Evolutionary conservation across 2,797 vertebrate species (phyloP), one percentile per base, ranked within the genome.

Genomic region (Scomberomorus guttatus): DNA sequence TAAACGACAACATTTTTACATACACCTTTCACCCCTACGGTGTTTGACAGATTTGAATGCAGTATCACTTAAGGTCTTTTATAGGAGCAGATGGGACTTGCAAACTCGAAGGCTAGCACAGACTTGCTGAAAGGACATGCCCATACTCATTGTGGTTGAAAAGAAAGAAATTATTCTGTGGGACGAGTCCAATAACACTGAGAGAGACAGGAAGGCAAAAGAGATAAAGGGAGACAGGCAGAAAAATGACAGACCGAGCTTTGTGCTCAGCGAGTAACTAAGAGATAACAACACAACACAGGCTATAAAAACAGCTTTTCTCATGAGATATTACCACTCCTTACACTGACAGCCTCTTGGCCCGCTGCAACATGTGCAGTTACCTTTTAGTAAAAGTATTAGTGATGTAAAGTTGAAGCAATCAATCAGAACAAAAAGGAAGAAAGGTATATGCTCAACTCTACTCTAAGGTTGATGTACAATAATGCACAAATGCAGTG

Each of bases 211-310:
- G 24, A 44, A 75, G 22, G 34, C 14, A 52, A 71, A 39, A 61
- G 34, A 58, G 27, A 67, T 22, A 46, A 60, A 29, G 11, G 4
- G 20, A 68, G 62, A 79, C 25, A 22, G n/a, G 7, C 12, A 12
- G 50, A 51, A 66, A 72, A 63, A 80, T 51, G 42, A 51, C 57
- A 72, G 34, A 64, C 37, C 2, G 17, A 80, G 50, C 29, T 72
- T 66, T 70, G 37, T 56, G 67, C 48, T 79, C 42, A 58, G 29
- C 0, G 8, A 77, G 74, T 77, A 79, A 84, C 82, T 54, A 77
- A 56, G 55, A 87, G 56, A 83, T 73, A 75, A 15, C 27, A 83
- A 85, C 62, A 85, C 58, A 88, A 84, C 66, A 85, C 2, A 48
- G 9, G 66, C 25, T 66, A 24, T 69, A 57, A 66, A 70, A 72